phyloP scores from a whole-genome alignment of 2,113 vertebrate genomes.

The Nycticryphes semicollaris region DNA sequence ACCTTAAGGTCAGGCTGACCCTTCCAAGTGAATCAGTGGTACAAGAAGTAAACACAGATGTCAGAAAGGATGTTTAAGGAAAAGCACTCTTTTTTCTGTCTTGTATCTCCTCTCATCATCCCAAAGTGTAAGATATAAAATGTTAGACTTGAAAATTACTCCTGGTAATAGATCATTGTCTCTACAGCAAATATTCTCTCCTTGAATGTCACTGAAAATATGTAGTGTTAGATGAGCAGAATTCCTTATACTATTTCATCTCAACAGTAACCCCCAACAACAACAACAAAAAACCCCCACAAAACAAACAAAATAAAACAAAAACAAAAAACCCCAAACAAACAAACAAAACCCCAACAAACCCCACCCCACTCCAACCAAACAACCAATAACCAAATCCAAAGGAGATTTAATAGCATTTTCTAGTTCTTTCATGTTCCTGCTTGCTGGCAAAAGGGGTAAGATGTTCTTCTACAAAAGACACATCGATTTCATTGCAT shows the following conservation, averaged over 20 bases:
- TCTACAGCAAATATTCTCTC: background rate
- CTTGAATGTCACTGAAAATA: background rate
- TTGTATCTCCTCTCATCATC: background rate
- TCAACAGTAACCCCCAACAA: background rate
- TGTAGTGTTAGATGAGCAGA: background rate
- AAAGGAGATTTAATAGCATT: background rate
- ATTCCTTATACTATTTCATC: background rate
- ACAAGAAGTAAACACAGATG: background rate
- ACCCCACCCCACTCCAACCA: accelerated
- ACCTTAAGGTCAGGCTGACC: background rate
- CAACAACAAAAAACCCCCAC: background rate
- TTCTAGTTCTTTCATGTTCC: background rate
- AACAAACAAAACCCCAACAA: background rate
- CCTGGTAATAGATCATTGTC: background rate
- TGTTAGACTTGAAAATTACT: background rate
- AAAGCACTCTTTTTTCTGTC: background rate
- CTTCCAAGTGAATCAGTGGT: background rate
- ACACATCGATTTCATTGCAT: background rate
- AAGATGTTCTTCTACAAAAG: background rate
- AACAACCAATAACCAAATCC: background rate
- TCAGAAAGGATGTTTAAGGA: background rate
- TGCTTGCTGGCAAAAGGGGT: background rate
- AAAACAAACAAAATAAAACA: background rate
- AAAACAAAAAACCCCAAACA: too few species aligned
- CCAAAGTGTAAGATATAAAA: background rate